Evolutionary conservation across 2,797 vertebrate genomes (phyloP).

Genomic region (Petrocephalus schoutedeni): DNA sequence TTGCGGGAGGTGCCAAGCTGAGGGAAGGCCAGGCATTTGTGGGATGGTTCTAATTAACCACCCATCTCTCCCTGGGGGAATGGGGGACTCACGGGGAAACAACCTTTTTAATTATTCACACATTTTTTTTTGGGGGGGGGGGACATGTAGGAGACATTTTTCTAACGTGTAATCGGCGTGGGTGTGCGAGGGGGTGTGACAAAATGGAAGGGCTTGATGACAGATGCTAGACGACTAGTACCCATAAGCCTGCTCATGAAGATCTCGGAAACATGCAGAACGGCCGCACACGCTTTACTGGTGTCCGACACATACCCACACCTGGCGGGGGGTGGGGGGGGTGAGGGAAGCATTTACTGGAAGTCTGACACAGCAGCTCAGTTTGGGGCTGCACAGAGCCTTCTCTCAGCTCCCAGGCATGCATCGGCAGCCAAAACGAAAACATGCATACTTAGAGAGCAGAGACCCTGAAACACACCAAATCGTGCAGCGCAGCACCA

Average conservation of each 20-base stretch:
- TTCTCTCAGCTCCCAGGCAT: neutral
- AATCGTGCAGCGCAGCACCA: neutral
- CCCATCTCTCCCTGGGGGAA: neutral
- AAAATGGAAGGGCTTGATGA: neutral
- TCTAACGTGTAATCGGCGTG: neutral
- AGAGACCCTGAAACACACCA: neutral
- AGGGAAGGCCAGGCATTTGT: neutral
- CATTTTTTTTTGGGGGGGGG: neutral
- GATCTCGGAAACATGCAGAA: neutral
- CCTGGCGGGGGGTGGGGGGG: neutral
- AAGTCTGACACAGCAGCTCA: constrained; percentile 10
- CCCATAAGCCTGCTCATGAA: neutral
- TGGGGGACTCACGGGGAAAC: neutral
- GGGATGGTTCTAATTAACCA: constrained; percentile 8
- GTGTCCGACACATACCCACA: neutral
- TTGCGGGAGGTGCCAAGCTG: neutral
- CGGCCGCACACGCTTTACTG: neutral
- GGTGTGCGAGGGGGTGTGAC: neutral
- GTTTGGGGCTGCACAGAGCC: neutral
- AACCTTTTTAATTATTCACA: constrained; percentile 4
- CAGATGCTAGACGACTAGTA: neutral
- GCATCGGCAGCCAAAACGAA: neutral
- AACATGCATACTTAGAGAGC: neutral
- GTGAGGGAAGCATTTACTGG: neutral
- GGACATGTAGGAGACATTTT: neutral